These are phyloP conservation scores for Thrips palmi DNA, from an alignment of 1,140 invertebrate genomes.

Conservation along the genomic window DNA sequence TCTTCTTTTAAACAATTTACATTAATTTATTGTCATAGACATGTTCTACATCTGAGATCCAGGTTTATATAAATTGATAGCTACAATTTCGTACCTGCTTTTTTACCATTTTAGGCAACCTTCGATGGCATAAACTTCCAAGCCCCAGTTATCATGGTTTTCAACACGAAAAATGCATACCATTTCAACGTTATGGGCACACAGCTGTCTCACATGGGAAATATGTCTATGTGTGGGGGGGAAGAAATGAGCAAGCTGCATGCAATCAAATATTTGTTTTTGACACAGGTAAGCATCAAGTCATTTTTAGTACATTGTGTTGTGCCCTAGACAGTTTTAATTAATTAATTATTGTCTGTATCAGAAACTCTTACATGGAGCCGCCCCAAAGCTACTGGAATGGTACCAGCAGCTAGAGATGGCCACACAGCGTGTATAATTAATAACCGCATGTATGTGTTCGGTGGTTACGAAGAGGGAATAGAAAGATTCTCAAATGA, in stretches of 20 bases:
- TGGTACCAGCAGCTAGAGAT: slow-evolving; percentile 59
- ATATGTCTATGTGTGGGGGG: slow-evolving; percentile 76
- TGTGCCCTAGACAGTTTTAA: neutral
- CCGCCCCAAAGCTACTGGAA: slow-evolving; percentile 38
- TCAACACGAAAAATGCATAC: slow-evolving; percentile 19
- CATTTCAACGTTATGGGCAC: slow-evolving; percentile 64
- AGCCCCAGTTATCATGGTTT: slow-evolving; percentile 16
- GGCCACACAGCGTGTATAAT: slow-evolving; percentile 78
- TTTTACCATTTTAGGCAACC: slow-evolving; percentile 25
- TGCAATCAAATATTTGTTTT: slow-evolving; percentile 65
- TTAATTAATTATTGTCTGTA: slow-evolving; percentile 9
- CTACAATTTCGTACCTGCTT: too few species aligned
- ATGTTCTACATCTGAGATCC: too few species aligned
- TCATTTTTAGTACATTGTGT: neutral
- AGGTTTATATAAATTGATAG: too few species aligned
- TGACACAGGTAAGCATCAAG: slow-evolving; percentile 36
- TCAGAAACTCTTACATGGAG: slow-evolving; percentile 45
- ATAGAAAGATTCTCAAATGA: slow-evolving; percentile 62
- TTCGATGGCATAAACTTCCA: slow-evolving; percentile 27
- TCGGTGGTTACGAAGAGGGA: slow-evolving; percentile 71
- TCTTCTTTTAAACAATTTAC: neutral
- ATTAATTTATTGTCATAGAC: neutral
- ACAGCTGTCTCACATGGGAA: slow-evolving; percentile 60
- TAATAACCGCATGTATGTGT: slow-evolving; percentile 69
- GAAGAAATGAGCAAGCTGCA: slow-evolving; percentile 63